Conservation (phyloP, 2,113 vertebrate species). For the Callocephalon fimbriatum region DNA sequence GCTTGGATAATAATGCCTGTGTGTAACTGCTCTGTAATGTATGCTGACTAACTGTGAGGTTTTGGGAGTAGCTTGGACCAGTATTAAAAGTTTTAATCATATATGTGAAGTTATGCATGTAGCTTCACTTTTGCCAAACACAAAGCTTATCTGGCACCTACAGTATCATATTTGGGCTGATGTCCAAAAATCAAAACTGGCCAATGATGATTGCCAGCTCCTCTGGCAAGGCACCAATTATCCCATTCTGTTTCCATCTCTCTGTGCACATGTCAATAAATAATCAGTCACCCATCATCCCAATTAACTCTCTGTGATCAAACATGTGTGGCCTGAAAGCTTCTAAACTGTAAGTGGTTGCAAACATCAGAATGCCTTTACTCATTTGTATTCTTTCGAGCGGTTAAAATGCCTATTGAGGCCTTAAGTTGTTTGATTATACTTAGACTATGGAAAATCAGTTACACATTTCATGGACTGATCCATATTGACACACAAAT, state of each 20-base stretch:
- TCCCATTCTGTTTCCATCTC: slow-evolving; percentile 24
- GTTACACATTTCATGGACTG: background rate
- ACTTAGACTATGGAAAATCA: background rate
- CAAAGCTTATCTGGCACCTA: background rate
- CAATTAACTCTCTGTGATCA: slow-evolving; percentile 6
- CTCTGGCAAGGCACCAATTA: slow-evolving; percentile 29
- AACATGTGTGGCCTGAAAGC: slow-evolving; percentile 13
- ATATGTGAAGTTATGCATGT: background rate
- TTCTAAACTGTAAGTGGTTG: background rate
- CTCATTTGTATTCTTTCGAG: background rate
- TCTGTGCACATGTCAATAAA: slow-evolving; percentile 52
- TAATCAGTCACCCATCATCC: slow-evolving; percentile 19
- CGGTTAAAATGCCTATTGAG: slow-evolving; percentile 7
- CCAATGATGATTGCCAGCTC: background rate
- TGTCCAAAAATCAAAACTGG: slow-evolving; percentile 13
- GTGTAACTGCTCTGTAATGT: background rate
- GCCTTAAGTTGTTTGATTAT: background rate
- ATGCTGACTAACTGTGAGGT: background rate
- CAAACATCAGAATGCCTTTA: background rate
- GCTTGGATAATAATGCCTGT: background rate
- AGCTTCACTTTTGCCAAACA: background rate
- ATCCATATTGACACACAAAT: background rate
- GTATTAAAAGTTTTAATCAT: background rate
- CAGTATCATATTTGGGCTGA: background rate
- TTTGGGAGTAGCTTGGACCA: background rate